These are phyloP conservation scores for Rhynchotus rufescens DNA, from an alignment of 2,797 vertebrate species.

Conservation along the genomic window DNA sequence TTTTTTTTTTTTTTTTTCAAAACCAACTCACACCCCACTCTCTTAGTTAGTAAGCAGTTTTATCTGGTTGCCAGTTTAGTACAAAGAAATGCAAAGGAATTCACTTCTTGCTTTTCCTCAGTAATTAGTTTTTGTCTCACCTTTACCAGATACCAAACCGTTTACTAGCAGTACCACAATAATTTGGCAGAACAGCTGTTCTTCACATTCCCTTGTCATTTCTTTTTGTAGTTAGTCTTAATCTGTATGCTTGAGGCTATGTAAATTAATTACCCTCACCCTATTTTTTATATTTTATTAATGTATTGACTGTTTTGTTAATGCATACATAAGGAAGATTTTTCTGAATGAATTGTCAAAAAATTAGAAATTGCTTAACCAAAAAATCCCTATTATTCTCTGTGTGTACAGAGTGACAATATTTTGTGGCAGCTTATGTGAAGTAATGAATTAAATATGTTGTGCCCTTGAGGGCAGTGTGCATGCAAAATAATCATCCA, in stretches of 20 bases:
- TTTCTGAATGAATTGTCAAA: neutral
- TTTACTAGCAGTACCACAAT: neutral
- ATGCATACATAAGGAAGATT: neutral
- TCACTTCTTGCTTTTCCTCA: neutral
- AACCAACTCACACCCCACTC: neutral
- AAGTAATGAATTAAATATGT: neutral
- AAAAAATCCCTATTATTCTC: neutral
- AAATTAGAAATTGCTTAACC: neutral
- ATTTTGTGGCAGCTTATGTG: neutral
- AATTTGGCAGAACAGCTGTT: neutral
- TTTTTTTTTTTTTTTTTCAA: too few species aligned
- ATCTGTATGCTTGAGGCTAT: neutral
- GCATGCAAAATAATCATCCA: neutral
- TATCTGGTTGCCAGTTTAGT: neutral
- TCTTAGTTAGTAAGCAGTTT: neutral
- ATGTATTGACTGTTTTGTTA: neutral
- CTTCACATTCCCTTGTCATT: neutral
- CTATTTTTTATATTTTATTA: neutral
- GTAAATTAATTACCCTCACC: neutral
- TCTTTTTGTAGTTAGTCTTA: neutral
- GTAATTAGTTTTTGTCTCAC: neutral
- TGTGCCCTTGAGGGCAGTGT: neutral
- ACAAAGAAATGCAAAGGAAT: neutral
- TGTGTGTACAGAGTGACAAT: neutral
- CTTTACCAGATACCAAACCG: neutral